Percentiles rank a stretch among this genome's conserved stretches.
Conservation (phyloP, 1,140 invertebrate species). For the Ephestia elutella region DNA sequence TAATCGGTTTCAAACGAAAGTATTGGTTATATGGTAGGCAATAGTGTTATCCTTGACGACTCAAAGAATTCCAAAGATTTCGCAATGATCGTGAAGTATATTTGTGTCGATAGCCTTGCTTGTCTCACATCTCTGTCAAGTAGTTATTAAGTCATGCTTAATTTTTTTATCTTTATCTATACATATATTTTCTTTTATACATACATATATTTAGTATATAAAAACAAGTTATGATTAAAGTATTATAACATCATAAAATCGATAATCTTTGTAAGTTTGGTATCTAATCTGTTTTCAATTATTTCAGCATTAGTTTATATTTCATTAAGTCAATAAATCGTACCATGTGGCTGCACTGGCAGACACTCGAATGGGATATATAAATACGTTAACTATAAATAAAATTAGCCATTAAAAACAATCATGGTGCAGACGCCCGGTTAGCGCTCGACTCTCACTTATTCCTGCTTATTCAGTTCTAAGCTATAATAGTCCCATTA, state of each 20-base stretch:
- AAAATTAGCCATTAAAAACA: conserved; percentile 16
- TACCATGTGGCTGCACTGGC: not conserved
- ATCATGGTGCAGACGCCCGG: conserved; percentile 25
- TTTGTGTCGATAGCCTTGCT: too few species aligned
- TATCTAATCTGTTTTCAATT: too few species aligned
- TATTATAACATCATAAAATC: too few species aligned
- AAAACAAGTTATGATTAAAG: too few species aligned
- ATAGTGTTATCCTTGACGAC: not conserved
- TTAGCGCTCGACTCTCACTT: conserved; percentile 12
- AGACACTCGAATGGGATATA: not conserved
- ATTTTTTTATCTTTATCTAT: too few species aligned
- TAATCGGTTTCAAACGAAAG: not conserved
- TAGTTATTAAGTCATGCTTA: too few species aligned
- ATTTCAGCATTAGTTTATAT: not conserved
- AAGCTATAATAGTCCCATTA: conserved; percentile 32
- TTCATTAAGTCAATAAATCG: not conserved
- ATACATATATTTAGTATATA: too few species aligned
- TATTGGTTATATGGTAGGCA: not conserved
- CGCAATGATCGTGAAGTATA: too few species aligned
- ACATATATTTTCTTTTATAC: too few species aligned
- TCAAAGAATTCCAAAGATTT: too few species aligned
- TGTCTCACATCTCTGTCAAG: too few species aligned
- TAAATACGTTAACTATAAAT: conserved; percentile 12
- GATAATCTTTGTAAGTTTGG: too few species aligned
- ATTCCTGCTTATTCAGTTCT: conserved; percentile 31